phyloP scores from a whole-genome alignment of 2,113 vertebrate species.

The Trematomus loennbergii region DNA sequence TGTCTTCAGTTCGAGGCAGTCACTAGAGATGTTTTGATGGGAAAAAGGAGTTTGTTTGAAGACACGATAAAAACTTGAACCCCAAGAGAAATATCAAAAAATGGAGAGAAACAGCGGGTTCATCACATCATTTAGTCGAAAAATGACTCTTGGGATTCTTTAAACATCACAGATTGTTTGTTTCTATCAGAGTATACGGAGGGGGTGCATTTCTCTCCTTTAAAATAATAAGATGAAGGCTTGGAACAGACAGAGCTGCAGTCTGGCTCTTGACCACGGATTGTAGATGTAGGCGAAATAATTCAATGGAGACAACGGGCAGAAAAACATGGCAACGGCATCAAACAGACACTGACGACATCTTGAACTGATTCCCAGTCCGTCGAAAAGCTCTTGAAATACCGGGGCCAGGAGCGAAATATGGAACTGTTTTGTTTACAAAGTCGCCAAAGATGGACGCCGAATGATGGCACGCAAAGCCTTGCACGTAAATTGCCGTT shows the following conservation, averaged over 20 bases:
- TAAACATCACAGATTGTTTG: slow-evolving; percentile 35
- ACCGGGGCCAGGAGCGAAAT: slow-evolving; percentile 47
- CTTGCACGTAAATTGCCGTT: neutral
- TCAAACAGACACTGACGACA: slow-evolving; percentile 54
- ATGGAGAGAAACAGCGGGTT: neutral
- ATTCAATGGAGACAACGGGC: slow-evolving; percentile 52
- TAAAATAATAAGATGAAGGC: slow-evolving; percentile 48
- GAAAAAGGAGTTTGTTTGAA: neutral
- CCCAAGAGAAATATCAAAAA: neutral
- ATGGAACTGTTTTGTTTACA: slow-evolving; percentile 58
- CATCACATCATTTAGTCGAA: neutral
- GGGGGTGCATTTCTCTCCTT: slow-evolving; percentile 13
- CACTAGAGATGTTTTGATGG: neutral
- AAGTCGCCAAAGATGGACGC: slow-evolving; percentile 24
- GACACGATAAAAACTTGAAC: neutral
- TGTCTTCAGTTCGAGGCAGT: neutral
- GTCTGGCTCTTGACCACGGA: slow-evolving; percentile 58
- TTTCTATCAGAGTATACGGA: slow-evolving; percentile 18
- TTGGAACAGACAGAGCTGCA: slow-evolving; percentile 47
- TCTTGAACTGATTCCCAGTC: slow-evolving; percentile 48
- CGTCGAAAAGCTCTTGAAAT: slow-evolving; percentile 26
- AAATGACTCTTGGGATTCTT: slow-evolving; percentile 21
- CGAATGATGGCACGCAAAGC: slow-evolving; percentile 9
- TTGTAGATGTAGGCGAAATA: slow-evolving; percentile 48
- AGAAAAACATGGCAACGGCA: slow-evolving; percentile 46